Percentiles rank a stretch among this genome's conserved stretches.
Conservation (phyloP, 2,888 invertebrate species). For the Agonopterix heracliana region DNA sequence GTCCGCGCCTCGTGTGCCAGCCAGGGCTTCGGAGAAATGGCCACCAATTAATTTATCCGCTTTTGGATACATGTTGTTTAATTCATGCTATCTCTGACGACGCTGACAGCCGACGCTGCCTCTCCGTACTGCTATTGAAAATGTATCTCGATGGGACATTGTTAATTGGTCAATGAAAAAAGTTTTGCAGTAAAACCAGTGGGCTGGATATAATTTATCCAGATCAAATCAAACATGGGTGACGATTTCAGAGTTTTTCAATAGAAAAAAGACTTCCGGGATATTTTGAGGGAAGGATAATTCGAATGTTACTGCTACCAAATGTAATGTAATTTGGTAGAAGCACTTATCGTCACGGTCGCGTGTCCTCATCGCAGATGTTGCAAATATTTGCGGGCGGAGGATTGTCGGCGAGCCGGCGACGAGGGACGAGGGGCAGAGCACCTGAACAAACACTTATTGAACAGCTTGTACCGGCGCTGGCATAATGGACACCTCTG, state of each 20-base stretch:
- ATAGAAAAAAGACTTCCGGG: too few relatives aligned
- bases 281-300: background rate
- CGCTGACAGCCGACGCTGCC: background rate
- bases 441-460: constrained; percentile 5
- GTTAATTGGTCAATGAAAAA: background rate
- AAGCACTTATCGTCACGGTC: too few relatives aligned
- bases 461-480: background rate
- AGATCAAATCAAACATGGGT: too few relatives aligned
- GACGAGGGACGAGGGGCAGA: background rate
- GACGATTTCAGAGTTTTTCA: too few relatives aligned
- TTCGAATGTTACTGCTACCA: too few relatives aligned
- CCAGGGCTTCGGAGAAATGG: constrained; percentile 40
- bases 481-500: too few relatives aligned
- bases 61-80: constrained; percentile 50
- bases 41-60: constrained; percentile 52
- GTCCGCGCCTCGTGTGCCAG: constrained; percentile 17
- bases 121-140: background rate
- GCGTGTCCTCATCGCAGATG: background rate
- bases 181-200: too few relatives aligned
- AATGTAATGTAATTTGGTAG: too few relatives aligned
- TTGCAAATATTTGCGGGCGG: constrained; percentile 5
- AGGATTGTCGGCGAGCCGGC: background rate
- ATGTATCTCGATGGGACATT: background rate
- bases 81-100: constrained; percentile 25
- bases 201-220: too few relatives aligned